phyloP scores from a whole-genome alignment of 2,113 vertebrate genomes.

The Chaetops frenatus region DNA sequence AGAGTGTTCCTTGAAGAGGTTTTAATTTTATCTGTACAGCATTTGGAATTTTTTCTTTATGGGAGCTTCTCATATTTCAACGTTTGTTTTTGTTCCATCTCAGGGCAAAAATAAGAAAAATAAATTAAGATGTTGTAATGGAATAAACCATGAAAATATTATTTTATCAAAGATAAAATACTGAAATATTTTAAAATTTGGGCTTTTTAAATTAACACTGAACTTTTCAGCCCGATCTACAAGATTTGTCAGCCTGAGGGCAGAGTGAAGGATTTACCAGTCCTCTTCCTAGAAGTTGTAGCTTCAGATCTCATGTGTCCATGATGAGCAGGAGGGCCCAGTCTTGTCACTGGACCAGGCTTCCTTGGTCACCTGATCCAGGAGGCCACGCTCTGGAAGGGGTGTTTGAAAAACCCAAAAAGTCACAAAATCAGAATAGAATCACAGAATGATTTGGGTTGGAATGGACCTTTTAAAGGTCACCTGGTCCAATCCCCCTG shows the following conservation, averaged over 20 bases:
- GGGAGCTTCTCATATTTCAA: background rate
- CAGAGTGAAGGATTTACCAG: background rate
- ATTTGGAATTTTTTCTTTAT: background rate
- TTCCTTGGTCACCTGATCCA: background rate
- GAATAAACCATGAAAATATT: background rate
- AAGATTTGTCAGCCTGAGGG: background rate
- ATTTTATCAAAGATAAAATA: background rate
- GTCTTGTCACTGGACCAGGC: background rate
- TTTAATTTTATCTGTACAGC: background rate
- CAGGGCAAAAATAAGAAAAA: background rate
- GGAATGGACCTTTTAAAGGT: background rate
- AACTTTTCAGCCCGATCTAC: background rate
- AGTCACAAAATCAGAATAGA: background rate
- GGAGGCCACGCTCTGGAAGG: background rate
- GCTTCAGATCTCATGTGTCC: fast-evolving
- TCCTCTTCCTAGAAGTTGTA: background rate
- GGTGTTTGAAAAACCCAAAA: background rate
- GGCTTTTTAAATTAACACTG: background rate
- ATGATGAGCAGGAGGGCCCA: background rate
- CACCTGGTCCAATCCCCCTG: background rate
- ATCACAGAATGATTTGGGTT: background rate
- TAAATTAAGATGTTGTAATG: background rate
- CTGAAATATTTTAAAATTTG: background rate
- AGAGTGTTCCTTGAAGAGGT: background rate
- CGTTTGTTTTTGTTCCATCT: background rate